Evolutionary conservation across 2,888 invertebrate genomes (phyloP).

Genomic region (Coelopa pilipes): DNA sequence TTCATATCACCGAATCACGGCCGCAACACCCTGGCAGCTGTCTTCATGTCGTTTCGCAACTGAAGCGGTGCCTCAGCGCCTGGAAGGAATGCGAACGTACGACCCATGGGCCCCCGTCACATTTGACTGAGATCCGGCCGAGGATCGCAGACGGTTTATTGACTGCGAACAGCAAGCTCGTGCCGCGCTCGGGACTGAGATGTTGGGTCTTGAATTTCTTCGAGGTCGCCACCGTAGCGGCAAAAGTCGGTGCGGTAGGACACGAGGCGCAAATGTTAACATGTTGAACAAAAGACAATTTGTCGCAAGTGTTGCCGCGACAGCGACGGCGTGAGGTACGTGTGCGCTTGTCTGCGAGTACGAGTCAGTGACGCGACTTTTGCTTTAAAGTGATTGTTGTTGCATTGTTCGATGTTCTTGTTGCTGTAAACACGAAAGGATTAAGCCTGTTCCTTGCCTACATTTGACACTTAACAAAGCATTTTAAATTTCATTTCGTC

Average conservation of each 20-base stretch:
- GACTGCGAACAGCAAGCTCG: too few relatives aligned
- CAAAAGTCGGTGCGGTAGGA: neutral
- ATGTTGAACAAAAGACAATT: constrained; percentile 51
- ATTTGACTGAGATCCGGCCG: neutral
- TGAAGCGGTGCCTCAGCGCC: too few relatives aligned
- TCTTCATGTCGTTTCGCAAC: too few relatives aligned
- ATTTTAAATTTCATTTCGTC: constrained; percentile 30
- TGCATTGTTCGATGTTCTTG: constrained; percentile 12
- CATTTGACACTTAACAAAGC: constrained; percentile 32
- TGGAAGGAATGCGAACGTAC: neutral
- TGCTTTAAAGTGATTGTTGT: constrained; percentile 37
- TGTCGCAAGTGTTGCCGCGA: constrained; percentile 52
- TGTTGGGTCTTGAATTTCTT: constrained; percentile 13
- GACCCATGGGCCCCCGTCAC: neutral
- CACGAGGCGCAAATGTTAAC: constrained; percentile 46
- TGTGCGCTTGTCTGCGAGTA: constrained; percentile 36
- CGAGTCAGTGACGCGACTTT: constrained; percentile 45
- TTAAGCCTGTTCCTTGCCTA: constrained; percentile 21
- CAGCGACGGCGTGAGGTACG: constrained; percentile 18
- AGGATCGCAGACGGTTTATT: neutral
- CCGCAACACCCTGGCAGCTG: neutral
- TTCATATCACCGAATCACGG: neutral
- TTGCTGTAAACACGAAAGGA: constrained; percentile 28
- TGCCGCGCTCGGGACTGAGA: neutral
- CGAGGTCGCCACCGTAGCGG: neutral